Conservation (phyloP, 1,140 invertebrate genomes). For the Diprion similis region DNA sequence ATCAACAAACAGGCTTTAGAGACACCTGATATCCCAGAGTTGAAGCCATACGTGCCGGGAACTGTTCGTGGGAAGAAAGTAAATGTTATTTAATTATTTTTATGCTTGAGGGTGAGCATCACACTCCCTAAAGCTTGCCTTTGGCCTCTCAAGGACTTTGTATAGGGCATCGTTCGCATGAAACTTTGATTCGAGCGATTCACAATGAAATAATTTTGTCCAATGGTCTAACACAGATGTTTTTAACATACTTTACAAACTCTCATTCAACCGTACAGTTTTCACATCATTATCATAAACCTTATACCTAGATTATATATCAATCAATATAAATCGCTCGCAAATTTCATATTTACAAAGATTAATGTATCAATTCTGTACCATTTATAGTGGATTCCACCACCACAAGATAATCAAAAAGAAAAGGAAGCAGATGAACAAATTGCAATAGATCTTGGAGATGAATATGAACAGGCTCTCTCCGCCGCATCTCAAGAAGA, state of each 20-base stretch:
- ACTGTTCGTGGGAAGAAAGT: constrained; percentile 90
- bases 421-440: constrained; percentile 86
- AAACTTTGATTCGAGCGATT: too few species aligned
- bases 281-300: too few species aligned
- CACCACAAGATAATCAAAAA: constrained; percentile 80
- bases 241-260: too few species aligned
- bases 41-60: constrained; percentile 91
- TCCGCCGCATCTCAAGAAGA: constrained; percentile 93
- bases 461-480: constrained; percentile 96
- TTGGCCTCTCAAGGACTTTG: too few species aligned
- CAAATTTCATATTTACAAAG: background rate
- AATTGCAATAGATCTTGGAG: constrained; percentile 91
- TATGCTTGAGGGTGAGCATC: too few species aligned
- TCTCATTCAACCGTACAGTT: too few species aligned
- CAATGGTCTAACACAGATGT: too few species aligned
- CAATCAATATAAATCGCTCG: background rate
- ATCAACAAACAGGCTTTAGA: constrained; percentile 97
- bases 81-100: constrained; percentile 33
- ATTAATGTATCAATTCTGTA: constrained; percentile 24
- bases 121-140: too few species aligned
- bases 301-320: background rate
- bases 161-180: too few species aligned
- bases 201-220: too few species aligned
- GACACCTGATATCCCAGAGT: constrained; percentile 96
- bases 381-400: constrained; percentile 79